Conservation (phyloP, 2,113 vertebrate species). For the Engystomops pustulosus region DNA sequence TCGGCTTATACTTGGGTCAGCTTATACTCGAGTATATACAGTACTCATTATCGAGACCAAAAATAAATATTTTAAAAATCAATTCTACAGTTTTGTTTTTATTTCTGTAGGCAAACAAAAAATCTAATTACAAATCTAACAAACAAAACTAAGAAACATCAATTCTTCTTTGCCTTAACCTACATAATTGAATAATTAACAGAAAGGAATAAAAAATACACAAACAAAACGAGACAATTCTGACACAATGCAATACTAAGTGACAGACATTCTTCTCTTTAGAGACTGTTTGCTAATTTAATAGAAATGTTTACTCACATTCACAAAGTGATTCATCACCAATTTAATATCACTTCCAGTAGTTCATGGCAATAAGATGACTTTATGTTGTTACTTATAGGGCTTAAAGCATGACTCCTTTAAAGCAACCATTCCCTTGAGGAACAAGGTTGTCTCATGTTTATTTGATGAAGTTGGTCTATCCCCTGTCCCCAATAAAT, state of each 20-base stretch:
- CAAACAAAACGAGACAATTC: too few relatives aligned
- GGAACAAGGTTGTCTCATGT: constrained; percentile 10
- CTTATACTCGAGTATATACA: too few relatives aligned
- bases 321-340: constrained; percentile 1
- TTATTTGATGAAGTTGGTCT: constrained; percentile 19
- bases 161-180: not conserved
- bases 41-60: too few relatives aligned
- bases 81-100: not conserved
- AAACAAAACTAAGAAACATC: too few relatives aligned
- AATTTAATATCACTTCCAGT: constrained; percentile 10
- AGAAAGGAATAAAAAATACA: too few relatives aligned
- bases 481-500: too few relatives aligned
- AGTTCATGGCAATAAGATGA: constrained; percentile 25
- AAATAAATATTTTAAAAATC: not conserved
- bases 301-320: constrained; percentile 20
- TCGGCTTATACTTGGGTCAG: too few relatives aligned
- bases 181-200: not conserved
- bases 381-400: not conserved
- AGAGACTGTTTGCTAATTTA: not conserved
- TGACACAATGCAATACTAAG: not conserved
- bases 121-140: too few relatives aligned
- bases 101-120: too few relatives aligned
- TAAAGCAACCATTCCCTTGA: not conserved
- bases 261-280: not conserved
- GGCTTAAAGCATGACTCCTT: not conserved